phyloP scores from a whole-genome alignment of 1,140 invertebrate species.

The Dinoponera quadriceps region DNA sequence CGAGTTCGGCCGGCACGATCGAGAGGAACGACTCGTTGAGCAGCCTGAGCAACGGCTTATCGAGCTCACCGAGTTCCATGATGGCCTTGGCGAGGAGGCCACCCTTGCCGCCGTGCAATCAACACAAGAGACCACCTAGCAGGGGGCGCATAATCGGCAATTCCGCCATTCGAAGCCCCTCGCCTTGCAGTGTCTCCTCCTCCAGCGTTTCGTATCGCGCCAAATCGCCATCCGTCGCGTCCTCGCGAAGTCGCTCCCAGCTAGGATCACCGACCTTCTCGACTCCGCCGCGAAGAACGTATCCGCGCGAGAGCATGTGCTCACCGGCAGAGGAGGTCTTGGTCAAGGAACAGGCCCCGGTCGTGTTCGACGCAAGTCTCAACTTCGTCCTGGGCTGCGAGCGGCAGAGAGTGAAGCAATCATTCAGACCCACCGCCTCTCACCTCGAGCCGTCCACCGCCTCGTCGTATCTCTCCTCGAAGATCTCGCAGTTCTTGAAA shows the following conservation, averaged over 20 bases:
- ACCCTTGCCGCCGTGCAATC: conserved; percentile 58
- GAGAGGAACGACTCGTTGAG: background rate
- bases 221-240: conserved; percentile 57
- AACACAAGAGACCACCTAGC: conserved; percentile 31
- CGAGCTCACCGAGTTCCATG: background rate
- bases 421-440: conserved; percentile 89
- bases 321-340: conserved; percentile 86
- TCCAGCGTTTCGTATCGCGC: conserved; percentile 51
- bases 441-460: conserved; percentile 91
- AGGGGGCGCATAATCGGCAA: background rate
- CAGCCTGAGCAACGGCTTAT: background rate
- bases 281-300: conserved; percentile 87
- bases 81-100: conserved; percentile 48
- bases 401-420: conserved; percentile 89
- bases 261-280: conserved; percentile 78
- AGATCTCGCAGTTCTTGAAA: conserved; percentile 92
- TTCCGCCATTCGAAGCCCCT: conserved; percentile 61
- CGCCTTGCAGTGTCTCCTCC: conserved; percentile 63
- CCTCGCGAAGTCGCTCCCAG: conserved; percentile 26
- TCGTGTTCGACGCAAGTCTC: conserved; percentile 92
- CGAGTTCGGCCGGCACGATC: conserved; percentile 9
- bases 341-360: conserved; percentile 89
- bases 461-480: conserved; percentile 90
- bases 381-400: conserved; percentile 91
- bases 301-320: conserved; percentile 86